Conservation (phyloP, 1,140 invertebrate species). For the Drosophila grimshawi region DNA sequence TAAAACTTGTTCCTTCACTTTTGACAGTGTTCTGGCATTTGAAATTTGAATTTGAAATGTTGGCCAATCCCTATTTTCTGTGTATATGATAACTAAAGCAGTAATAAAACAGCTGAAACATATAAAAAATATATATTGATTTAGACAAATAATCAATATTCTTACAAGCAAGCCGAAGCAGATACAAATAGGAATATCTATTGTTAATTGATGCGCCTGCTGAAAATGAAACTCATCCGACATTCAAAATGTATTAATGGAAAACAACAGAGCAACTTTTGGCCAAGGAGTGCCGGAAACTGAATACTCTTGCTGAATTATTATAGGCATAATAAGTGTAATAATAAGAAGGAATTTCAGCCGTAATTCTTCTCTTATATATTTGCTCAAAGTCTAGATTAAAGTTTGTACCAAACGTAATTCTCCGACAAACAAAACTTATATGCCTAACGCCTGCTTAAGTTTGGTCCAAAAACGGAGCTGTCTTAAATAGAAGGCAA, state of each 20-base stretch:
- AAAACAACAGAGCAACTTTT: background rate
- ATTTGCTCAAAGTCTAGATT: too few relatives aligned
- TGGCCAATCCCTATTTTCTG: background rate
- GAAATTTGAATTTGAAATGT: background rate
- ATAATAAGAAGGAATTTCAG: background rate
- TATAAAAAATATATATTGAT: too few relatives aligned
- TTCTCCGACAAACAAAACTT: background rate
- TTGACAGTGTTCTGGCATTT: background rate
- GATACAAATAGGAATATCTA: too few relatives aligned
- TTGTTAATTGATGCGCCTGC: background rate
- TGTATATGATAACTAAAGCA: background rate
- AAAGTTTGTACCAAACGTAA: background rate
- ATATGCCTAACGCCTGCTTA: background rate
- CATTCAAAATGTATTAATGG: background rate
- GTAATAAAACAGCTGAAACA: background rate
- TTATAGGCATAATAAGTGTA: background rate
- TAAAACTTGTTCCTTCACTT: background rate
- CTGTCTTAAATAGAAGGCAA: conserved; percentile 17
- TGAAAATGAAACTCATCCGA: background rate
- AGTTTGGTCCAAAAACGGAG: background rate
- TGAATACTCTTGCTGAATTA: background rate
- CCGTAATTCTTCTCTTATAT: too few relatives aligned
- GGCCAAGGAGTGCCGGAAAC: background rate
- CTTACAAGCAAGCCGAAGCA: too few relatives aligned
- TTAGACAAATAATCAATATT: background rate